Evolutionary conservation across 2,888 invertebrate species (phyloP), one percentile per base, ranked within the genome.

Genomic region (Bembecia ichneumoniformis): DNA sequence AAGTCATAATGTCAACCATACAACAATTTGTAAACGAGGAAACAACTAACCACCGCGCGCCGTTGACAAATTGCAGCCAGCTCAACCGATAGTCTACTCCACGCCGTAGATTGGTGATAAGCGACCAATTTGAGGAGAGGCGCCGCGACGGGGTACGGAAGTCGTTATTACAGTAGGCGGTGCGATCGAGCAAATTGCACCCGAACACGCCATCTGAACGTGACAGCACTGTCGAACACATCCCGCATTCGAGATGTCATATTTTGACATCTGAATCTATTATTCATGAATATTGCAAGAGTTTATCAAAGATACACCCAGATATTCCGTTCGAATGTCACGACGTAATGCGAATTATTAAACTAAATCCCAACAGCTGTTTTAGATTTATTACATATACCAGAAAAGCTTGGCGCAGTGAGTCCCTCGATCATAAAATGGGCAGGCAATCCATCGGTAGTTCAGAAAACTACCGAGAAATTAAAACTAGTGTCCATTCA

Each of bases 81-180:
- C 71, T 77, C 74, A 72, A 46, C 46, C 28, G 34, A 46, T 46
- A 46, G 28, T 46, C 46, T 44, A 44, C 14, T 51, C 77, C 66
- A 79, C 80, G 74, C 77, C 74, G 69, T 79, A 86, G 86, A 86
- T 86, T 80, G 79, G 84, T 83, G 86, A 86, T 86, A 86, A 86
- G 84, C 86, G 86, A 86, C 84, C 84, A 86, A 86, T 86, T 86
- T 82, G 77, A 82, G 84, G 82, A 84, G 86, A 84, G 86, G 84
- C 86, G 82, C 84, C 83, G 80, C 82, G 82, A 75, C 82, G 74
- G 78, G 82, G 83, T 81, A 81, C 84, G 86, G 84, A 84, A 86
- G 84, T 83, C 86, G 86, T 86, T 84, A 86, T 86, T 83, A 84
- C 82, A 82, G 86, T 79, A 82, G 84, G 84, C 84, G 84, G 83